phyloP scores from a whole-genome alignment of 2,113 vertebrate genomes.

The Oryzias melastigma region DNA sequence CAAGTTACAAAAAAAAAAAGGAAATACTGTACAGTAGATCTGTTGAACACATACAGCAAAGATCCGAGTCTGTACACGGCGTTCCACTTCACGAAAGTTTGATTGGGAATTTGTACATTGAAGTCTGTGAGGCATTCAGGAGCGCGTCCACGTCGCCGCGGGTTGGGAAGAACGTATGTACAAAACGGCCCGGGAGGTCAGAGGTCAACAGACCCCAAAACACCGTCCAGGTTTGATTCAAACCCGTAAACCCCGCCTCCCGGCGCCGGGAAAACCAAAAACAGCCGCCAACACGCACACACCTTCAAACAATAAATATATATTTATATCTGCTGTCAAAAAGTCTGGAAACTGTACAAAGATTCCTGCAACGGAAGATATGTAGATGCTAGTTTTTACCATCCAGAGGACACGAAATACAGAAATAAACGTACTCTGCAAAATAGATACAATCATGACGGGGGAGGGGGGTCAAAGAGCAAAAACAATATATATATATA shows the following conservation, averaged over 20 bases:
- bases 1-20: conserved; percentile 53
- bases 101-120: conserved; percentile 74
- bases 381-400: conserved; percentile 51
- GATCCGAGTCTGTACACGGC: conserved; percentile 68
- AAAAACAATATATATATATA: conserved; percentile 19
- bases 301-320: conserved; percentile 68
- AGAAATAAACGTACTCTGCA: conserved; percentile 71
- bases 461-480: conserved; percentile 50
- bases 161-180: conserved; percentile 54
- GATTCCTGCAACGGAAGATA: conserved; percentile 50
- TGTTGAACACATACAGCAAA: conserved; percentile 63
- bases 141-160: neutral
- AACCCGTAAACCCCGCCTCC: conserved; percentile 26
- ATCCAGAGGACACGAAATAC: conserved; percentile 55
- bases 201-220: conserved; percentile 19
- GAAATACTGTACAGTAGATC: conserved; percentile 73
- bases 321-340: conserved; percentile 79
- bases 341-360: conserved; percentile 77
- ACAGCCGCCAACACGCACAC: no score
- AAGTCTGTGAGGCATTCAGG: conserved; percentile 54
- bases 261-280: no score
- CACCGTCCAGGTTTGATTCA: conserved; percentile 54
- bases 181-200: conserved; percentile 2
- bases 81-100: conserved; percentile 65
- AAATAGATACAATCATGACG: conserved; percentile 75